These are phyloP conservation scores for Leptinotarsa lineolata DNA, from an alignment of 1,140 invertebrate genomes.

Conservation along the genomic window DNA sequence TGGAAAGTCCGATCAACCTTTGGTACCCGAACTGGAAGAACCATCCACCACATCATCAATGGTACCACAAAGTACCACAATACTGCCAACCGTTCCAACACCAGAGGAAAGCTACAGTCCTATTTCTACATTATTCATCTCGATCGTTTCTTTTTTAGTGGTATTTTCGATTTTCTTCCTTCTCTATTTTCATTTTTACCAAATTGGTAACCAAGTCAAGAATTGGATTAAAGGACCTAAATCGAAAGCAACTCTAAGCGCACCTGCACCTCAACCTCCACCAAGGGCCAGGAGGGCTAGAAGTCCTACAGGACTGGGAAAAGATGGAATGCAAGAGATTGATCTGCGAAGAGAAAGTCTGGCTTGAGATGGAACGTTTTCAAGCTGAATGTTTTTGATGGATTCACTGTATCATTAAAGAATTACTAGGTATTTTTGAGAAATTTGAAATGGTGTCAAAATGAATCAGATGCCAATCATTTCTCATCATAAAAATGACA, in stretches of 20 bases:
- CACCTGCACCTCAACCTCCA: conserved; percentile 38
- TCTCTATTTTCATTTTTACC: conserved; percentile 55
- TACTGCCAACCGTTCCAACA: conserved; percentile 22
- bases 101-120: conserved; percentile 47
- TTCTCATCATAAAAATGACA: too few relatives aligned
- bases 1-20: conserved; percentile 41
- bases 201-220: conserved; percentile 51
- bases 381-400: too few relatives aligned
- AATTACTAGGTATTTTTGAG: neutral
- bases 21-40: conserved; percentile 35
- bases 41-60: conserved; percentile 18
- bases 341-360: conserved; percentile 38
- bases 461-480: too few relatives aligned
- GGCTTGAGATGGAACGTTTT: conserved; percentile 26
- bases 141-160: conserved; percentile 54
- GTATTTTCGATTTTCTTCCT: conserved; percentile 54
- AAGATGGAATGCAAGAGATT: conserved; percentile 37
- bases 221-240: conserved; percentile 46
- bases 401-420: neutral
- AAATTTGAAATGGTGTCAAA: too few relatives aligned
- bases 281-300: conserved; percentile 36
- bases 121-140: conserved; percentile 47
- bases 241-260: conserved; percentile 30
- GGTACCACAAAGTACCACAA: conserved; percentile 8
- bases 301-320: conserved; percentile 22